A percentile compares a stretch with the other conserved stretches of the same genome.
Evolutionary conservation across 2,797 vertebrate genomes (phyloP).

Genomic region (Picus viridis): DNA sequence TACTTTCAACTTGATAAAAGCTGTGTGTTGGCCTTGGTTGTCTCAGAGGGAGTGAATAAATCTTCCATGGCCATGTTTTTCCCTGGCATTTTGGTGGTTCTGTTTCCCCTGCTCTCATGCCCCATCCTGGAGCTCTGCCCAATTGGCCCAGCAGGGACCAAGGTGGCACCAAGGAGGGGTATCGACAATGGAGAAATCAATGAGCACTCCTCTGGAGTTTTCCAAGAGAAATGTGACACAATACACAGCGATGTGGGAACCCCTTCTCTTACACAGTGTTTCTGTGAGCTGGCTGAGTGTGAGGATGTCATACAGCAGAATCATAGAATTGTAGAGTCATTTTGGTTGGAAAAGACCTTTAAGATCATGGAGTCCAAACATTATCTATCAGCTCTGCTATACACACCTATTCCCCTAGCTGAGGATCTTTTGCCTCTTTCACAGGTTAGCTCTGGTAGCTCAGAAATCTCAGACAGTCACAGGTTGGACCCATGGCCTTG

Average conservation of each 20-base stretch:
- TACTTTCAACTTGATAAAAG: neutral
- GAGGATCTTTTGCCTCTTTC: too few species aligned
- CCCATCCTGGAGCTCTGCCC: neutral
- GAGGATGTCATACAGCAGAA: too few species aligned
- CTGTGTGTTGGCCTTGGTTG: neutral
- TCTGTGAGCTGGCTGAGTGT: neutral
- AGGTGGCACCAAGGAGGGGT: neutral
- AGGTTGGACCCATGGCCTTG: too few species aligned
- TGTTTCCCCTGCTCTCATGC: neutral
- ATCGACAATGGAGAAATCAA: neutral
- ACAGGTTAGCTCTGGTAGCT: too few species aligned
- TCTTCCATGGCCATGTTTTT: neutral
- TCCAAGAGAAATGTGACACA: neutral
- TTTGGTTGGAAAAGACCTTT: neutral
- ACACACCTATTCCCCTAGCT: too few species aligned
- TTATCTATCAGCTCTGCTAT: too few species aligned
- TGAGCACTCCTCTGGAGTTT: neutral
- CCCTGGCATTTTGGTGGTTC: neutral
- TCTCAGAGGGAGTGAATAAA: neutral
- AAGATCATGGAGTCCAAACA: too few species aligned
- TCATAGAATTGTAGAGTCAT: too few species aligned
- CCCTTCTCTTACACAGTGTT: neutral
- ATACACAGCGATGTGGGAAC: neutral
- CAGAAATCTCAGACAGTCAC: too few species aligned
- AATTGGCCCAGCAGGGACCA: accelerated